Percentiles rank a stretch among this genome's conserved stretches.
These are phyloP conservation scores for Laticauda laticaudata DNA, from an alignment of 2,113 vertebrate species.

Conservation along the genomic window DNA sequence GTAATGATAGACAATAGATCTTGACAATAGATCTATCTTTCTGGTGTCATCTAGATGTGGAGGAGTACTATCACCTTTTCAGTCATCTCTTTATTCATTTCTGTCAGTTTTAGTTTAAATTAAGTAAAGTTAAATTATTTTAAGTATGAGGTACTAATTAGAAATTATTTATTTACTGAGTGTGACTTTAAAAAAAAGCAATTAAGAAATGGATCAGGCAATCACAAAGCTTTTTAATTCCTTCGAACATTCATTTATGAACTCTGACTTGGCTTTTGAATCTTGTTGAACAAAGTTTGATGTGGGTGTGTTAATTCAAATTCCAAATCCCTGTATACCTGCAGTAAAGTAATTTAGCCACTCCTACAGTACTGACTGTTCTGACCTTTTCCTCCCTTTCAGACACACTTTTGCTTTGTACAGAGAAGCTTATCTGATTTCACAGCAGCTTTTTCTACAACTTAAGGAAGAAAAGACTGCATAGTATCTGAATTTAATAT, in stretches of 20 bases:
- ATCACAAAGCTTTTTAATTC: slow-evolving; percentile 44
- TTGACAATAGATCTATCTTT: background rate
- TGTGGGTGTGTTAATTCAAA: slow-evolving; percentile 66
- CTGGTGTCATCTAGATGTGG: background rate
- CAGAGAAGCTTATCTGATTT: slow-evolving; percentile 42
- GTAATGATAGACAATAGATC: background rate
- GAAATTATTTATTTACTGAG: slow-evolving; percentile 36
- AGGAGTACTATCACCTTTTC: background rate
- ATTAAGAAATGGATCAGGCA: slow-evolving; percentile 43
- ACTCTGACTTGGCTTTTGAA: slow-evolving; percentile 55
- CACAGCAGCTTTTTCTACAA: slow-evolving; percentile 57
- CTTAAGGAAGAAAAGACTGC: slow-evolving; percentile 55
- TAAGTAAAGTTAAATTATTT: background rate
- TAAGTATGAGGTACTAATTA: background rate
- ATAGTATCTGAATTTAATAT: slow-evolving; percentile 52
- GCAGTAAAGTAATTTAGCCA: slow-evolving; percentile 67
- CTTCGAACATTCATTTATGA: slow-evolving; percentile 54
- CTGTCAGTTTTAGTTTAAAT: background rate
- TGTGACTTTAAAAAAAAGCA: slow-evolving; percentile 43
- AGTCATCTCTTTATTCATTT: background rate
- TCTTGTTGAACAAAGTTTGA: slow-evolving; percentile 72
- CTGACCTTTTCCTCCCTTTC: slow-evolving; percentile 56
- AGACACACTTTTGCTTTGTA: slow-evolving; percentile 56
- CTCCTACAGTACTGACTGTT: slow-evolving; percentile 58
- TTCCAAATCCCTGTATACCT: slow-evolving; percentile 64